These are phyloP conservation scores for Cuculus canorus DNA, from an alignment of 2,797 vertebrate genomes.

Conservation along the genomic window DNA sequence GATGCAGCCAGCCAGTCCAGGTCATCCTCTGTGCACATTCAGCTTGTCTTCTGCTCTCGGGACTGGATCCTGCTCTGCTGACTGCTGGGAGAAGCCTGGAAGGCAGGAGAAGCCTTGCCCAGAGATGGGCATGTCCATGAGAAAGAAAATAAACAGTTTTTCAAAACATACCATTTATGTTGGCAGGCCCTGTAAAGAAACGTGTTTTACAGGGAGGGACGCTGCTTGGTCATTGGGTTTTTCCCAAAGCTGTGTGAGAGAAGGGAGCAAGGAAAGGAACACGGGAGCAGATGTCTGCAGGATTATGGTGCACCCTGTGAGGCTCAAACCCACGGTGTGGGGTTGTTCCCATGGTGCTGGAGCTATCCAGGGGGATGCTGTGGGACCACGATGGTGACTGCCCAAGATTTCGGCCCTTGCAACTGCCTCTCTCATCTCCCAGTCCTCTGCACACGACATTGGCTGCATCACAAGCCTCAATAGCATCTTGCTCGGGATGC, in stretches of 20 bases:
- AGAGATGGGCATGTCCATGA: neutral
- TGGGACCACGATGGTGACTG: neutral
- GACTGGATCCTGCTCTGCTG: neutral
- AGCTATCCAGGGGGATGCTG: neutral
- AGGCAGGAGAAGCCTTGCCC: neutral
- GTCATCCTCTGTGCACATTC: neutral
- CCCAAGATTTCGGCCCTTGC: accelerated
- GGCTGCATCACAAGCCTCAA: accelerated
- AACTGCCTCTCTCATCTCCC: neutral
- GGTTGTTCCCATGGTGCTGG: accelerated
- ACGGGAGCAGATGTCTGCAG: accelerated
- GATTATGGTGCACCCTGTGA: accelerated
- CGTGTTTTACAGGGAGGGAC: neutral
- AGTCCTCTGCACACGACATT: accelerated
- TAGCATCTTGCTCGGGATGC: neutral
- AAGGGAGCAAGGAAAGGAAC: accelerated
- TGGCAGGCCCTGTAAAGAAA: neutral
- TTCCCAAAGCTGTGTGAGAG: neutral
- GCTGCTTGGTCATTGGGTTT: accelerated
- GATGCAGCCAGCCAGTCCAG: neutral
- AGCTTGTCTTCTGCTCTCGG: accelerated
- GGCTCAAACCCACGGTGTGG: accelerated
- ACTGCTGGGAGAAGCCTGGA: accelerated
- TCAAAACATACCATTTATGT: accelerated
- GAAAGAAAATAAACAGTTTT: neutral